Percentiles rank a stretch among this genome's conserved stretches.
These are phyloP conservation scores for Zygogramma bicolorata DNA, from an alignment of 2,888 invertebrate species.

Conservation along the genomic window DNA sequence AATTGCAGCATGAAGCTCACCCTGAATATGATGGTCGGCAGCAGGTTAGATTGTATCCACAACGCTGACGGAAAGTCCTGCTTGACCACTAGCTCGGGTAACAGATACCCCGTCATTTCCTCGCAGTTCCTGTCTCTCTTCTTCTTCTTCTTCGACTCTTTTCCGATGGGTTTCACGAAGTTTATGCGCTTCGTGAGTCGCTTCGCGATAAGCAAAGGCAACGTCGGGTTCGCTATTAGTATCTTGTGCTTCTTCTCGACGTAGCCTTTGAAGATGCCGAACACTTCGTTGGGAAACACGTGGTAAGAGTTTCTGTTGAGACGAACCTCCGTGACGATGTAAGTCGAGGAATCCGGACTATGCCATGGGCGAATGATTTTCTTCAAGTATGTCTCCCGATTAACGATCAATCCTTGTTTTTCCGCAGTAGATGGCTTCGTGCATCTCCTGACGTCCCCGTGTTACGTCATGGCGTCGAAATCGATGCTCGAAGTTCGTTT, in stretches of 20 bases:
- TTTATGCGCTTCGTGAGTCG: slow-evolving; percentile 73
- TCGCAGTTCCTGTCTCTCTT: slow-evolving; percentile 67
- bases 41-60: slow-evolving; percentile 86
- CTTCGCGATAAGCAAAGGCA: slow-evolving; percentile 87
- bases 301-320: slow-evolving; percentile 76
- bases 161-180: slow-evolving; percentile 67
- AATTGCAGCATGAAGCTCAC: slow-evolving; percentile 77
- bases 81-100: slow-evolving; percentile 89
- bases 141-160: slow-evolving; percentile 61
- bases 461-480: slow-evolving; percentile 70
- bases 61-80: slow-evolving; percentile 79
- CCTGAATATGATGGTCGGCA: slow-evolving; percentile 90
- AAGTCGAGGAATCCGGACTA: slow-evolving; percentile 57
- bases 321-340: slow-evolving; percentile 76
- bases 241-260: slow-evolving; percentile 80
- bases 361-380: slow-evolving; percentile 92
- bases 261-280: slow-evolving; percentile 78
- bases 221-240: slow-evolving; percentile 73
- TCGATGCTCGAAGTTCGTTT: slow-evolving; percentile 68
- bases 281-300: slow-evolving; percentile 74
- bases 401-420: slow-evolving; percentile 69
- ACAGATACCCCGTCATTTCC: slow-evolving; percentile 76
- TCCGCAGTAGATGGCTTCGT: slow-evolving; percentile 68
- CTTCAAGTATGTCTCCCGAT: slow-evolving; percentile 74
- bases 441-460: slow-evolving; percentile 66